Conservation (phyloP, 2,888 invertebrate genomes). For the Drosophila eohydei region DNA sequence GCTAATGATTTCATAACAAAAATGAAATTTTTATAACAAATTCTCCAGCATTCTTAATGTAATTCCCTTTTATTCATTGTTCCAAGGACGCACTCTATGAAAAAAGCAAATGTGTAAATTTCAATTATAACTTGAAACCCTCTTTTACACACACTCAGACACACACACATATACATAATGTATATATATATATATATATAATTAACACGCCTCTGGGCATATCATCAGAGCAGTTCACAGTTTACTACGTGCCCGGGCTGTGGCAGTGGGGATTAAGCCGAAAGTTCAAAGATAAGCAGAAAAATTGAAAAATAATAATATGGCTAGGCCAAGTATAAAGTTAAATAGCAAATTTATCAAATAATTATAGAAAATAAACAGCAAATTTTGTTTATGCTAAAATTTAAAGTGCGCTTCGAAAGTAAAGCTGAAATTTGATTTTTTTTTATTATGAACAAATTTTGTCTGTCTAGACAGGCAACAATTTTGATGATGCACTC, state of each 20-base stretch:
- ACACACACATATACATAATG: background rate
- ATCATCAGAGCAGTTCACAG: constrained; percentile 8
- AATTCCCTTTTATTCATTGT: background rate
- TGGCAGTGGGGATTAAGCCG: constrained; percentile 48
- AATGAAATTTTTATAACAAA: background rate
- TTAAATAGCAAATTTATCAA: constrained; percentile 32
- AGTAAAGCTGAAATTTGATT: constrained; percentile 33
- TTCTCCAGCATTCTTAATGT: background rate
- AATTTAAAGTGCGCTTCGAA: constrained; percentile 4
- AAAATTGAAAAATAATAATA: constrained; percentile 38
- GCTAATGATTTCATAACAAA: background rate
- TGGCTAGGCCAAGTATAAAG: constrained; percentile 36
- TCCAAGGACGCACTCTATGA: background rate
- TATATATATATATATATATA: background rate
- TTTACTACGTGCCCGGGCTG: constrained; percentile 45
- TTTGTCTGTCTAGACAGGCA: constrained; percentile 60
- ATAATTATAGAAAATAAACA: constrained; percentile 26
- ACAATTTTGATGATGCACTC: constrained; percentile 60
- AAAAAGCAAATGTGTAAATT: background rate
- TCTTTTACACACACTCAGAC: background rate
- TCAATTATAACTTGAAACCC: constrained; percentile 9
- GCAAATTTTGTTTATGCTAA: background rate
- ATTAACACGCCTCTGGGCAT: constrained; percentile 14
- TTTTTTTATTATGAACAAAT: constrained; percentile 36
- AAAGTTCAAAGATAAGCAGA: constrained; percentile 33